Base-by-base conservation (phyloP, 2,113 vertebrate genomes). In the Eulemur macaco region DNA sequence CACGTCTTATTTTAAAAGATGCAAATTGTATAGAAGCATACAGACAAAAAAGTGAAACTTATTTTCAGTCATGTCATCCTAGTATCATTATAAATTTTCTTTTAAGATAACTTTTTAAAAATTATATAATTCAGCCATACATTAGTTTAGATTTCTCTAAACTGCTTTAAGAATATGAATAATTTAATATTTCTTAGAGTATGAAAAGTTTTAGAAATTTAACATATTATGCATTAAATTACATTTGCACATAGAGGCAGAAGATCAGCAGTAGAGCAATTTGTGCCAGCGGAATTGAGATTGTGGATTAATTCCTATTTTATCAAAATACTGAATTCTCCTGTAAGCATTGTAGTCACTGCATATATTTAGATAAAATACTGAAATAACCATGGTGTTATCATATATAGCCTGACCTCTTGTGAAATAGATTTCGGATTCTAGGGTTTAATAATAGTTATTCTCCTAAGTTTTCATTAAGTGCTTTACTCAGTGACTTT, bases 101-200 rank as follows among this genome's bases (percentile, higher is more conserved):
- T 96, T 94, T 23, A 96, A 64, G 8, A 17, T 89, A 58, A 27
- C 37, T 90, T 92, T 80, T 60, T 5, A 5, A 80, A 81, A 60
- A 73, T 83, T 83, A 37, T 37, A 14, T 71, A 91, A 77, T 47
- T 82, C 21, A 71, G 31, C 18, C 39, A 18, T 77, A 34, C 10
- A 82, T 71, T 63, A 54, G 29, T 81, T 94, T 20, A 54, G 5
- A 66, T 69, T 92, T 81, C 42, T 86, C 42, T 81, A 25, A 96
- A 81, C 50, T 64, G 31, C 56, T 92, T 76, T 81, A 23, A 91
- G 23, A 82, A 37, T 82, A 92, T 91, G 63, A 92, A 85, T 96
- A 96, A 84, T 94, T 96, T 54, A 71, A 42, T 91, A 42, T 88
- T 94, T 94, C 47, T 89, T 97, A 86, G 20, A 78, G 13, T 85